These are phyloP conservation scores for Nymphicus hollandicus DNA, from an alignment of 2,113 vertebrate genomes.

Conservation along the genomic window DNA sequence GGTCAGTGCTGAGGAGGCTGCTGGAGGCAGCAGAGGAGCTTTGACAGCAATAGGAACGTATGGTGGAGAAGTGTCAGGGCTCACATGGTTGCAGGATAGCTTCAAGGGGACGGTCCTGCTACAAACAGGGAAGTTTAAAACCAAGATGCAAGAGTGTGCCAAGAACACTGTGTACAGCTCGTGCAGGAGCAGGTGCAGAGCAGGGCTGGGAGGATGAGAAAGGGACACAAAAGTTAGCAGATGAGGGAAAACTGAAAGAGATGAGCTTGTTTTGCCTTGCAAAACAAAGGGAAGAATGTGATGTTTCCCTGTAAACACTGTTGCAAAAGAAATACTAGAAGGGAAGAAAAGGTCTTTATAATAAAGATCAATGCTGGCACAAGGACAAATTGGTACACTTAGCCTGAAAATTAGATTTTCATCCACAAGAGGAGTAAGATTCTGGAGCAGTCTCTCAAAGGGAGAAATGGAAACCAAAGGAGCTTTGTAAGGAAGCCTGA, in stretches of 20 bases:
- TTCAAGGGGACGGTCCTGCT: neutral
- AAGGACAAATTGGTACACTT: slow-evolving; percentile 24
- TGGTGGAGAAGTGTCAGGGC: neutral
- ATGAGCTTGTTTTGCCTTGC: neutral
- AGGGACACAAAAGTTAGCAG: neutral
- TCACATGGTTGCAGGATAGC: neutral
- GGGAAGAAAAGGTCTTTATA: neutral
- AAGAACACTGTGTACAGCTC: neutral
- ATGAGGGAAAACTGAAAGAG: neutral
- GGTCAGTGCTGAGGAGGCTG: neutral
- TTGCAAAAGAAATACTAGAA: neutral
- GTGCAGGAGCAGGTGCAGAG: neutral
- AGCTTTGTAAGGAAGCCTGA: neutral
- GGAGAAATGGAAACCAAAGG: neutral
- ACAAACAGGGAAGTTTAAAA: neutral
- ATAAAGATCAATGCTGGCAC: slow-evolving; percentile 28
- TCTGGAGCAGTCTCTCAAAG: neutral
- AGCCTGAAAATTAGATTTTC: slow-evolving; percentile 31
- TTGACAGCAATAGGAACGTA: neutral
- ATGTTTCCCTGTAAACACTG: neutral
- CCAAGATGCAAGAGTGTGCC: neutral
- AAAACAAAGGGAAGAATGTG: neutral
- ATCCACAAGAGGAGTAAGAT: neutral
- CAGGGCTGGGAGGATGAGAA: neutral
- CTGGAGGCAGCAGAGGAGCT: neutral